These are phyloP conservation scores for Suricata suricatta DNA, from an alignment of 2,113 vertebrate species.

Conservation along the genomic window DNA sequence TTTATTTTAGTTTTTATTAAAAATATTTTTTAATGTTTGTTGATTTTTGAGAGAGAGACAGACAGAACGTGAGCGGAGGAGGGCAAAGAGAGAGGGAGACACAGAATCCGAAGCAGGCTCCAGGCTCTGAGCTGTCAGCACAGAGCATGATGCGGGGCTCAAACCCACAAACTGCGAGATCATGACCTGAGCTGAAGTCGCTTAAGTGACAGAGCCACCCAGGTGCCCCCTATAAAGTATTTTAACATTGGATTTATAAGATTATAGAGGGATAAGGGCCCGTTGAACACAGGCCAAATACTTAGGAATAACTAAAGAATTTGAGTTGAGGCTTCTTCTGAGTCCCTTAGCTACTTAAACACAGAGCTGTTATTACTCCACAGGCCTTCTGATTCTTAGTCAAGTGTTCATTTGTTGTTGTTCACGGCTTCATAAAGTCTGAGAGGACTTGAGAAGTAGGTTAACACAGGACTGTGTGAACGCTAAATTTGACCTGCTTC, in stretches of 20 bases:
- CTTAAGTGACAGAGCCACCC: too few relatives aligned
- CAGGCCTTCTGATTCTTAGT: not conserved
- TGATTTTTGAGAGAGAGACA: too few relatives aligned
- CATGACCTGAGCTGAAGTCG: too few relatives aligned
- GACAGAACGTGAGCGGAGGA: too few relatives aligned
- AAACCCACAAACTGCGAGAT: too few relatives aligned
- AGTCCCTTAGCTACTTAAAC: not conserved
- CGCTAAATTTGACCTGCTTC: not conserved
- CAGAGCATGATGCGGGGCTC: too few relatives aligned
- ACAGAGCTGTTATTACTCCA: not conserved
- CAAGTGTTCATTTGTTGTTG: not conserved
- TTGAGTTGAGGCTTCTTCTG: not conserved
- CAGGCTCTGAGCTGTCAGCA: too few relatives aligned
- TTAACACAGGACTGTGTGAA: not conserved
- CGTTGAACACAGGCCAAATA: not conserved
- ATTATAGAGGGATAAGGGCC: not conserved
- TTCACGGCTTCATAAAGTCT: not conserved
- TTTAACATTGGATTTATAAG: constrained; percentile 11
- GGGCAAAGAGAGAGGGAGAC: too few relatives aligned
- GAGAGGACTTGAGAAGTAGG: not conserved
- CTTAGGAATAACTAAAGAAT: not conserved
- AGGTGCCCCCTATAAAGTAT: not conserved
- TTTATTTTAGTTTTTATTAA: not conserved
- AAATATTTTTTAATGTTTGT: too few relatives aligned
- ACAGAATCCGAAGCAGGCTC: too few relatives aligned